These are phyloP conservation scores for Eretmocerus hayati DNA, from an alignment of 2,888 invertebrate genomes.

Conservation along the genomic window DNA sequence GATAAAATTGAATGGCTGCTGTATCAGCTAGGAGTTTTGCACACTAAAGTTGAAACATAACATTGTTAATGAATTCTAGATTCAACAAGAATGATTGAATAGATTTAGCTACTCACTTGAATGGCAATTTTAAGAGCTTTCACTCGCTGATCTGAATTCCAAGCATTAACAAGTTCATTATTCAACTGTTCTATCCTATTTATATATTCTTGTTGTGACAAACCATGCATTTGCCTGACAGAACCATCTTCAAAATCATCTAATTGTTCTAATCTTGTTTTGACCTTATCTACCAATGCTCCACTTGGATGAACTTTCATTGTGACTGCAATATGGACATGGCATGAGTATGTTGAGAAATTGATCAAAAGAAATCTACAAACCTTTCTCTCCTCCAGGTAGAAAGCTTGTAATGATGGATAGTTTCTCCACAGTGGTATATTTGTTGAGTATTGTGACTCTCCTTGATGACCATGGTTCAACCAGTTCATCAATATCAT, in stretches of 20 bases:
- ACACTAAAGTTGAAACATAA: slow-evolving; percentile 55
- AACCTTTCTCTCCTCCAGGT: slow-evolving; percentile 74
- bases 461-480: slow-evolving; percentile 76
- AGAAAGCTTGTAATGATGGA: slow-evolving; percentile 85
- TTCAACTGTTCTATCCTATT: slow-evolving; percentile 84
- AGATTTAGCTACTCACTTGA: slow-evolving; percentile 49
- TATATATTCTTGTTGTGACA: slow-evolving; percentile 90
- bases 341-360: too few species aligned
- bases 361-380: not conserved
- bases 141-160: slow-evolving; percentile 91
- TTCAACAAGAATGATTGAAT: slow-evolving; percentile 3
- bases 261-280: slow-evolving; percentile 83
- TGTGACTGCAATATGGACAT: slow-evolving; percentile 57
- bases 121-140: slow-evolving; percentile 95
- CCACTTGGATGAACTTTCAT: slow-evolving; percentile 68
- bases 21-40: slow-evolving; percentile 88
- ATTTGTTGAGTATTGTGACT: slow-evolving; percentile 75
- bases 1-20: slow-evolving; percentile 89
- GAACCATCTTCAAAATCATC: slow-evolving; percentile 91
- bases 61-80: slow-evolving; percentile 6
- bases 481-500: slow-evolving; percentile 48
- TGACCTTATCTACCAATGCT: slow-evolving; percentile 78
- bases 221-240: slow-evolving; percentile 77
- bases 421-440: slow-evolving; percentile 88
- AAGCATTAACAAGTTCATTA: slow-evolving; percentile 82